phyloP scores from a whole-genome alignment of 2,888 invertebrate genomes.

The Ormyrus thymus region DNA sequence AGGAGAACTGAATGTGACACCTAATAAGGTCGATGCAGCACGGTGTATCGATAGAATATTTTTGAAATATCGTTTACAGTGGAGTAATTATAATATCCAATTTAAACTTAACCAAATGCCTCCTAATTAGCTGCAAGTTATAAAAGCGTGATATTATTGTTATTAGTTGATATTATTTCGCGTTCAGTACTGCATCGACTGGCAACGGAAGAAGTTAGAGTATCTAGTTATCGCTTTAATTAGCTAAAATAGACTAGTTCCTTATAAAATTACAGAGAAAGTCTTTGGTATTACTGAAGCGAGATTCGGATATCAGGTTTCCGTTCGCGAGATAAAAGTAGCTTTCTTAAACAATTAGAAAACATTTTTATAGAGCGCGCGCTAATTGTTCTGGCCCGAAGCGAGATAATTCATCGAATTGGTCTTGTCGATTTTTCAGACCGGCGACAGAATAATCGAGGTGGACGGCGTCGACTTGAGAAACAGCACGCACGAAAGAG shows the following conservation, averaged over 20 bases:
- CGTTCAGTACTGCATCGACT: no score
- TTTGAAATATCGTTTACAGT: slow-evolving; percentile 8
- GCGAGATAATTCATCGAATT: slow-evolving; percentile 23
- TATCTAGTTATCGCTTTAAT: background rate
- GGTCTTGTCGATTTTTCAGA: slow-evolving; percentile 77
- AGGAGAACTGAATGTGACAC: no score
- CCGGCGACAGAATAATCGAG: slow-evolving; percentile 91
- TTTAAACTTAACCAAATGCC: no score
- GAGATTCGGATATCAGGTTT: background rate
- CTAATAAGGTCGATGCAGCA: background rate
- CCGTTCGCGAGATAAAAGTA: background rate
- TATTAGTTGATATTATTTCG: no score
- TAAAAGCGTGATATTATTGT: no score
- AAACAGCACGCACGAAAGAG: slow-evolving; percentile 93
- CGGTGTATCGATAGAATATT: slow-evolving; percentile 7
- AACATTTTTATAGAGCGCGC: slow-evolving; percentile 1
- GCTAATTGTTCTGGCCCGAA: background rate
- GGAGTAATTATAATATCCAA: background rate
- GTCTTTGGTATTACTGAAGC: background rate
- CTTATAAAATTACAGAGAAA: no score
- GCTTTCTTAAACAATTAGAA: background rate
- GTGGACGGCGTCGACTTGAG: slow-evolving; percentile 94
- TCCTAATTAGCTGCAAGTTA: no score
- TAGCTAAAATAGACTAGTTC: no score
- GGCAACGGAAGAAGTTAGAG: background rate